Evolutionary conservation across 2,113 vertebrate genomes (phyloP).

Genomic region (Pogona vitticeps): DNA sequence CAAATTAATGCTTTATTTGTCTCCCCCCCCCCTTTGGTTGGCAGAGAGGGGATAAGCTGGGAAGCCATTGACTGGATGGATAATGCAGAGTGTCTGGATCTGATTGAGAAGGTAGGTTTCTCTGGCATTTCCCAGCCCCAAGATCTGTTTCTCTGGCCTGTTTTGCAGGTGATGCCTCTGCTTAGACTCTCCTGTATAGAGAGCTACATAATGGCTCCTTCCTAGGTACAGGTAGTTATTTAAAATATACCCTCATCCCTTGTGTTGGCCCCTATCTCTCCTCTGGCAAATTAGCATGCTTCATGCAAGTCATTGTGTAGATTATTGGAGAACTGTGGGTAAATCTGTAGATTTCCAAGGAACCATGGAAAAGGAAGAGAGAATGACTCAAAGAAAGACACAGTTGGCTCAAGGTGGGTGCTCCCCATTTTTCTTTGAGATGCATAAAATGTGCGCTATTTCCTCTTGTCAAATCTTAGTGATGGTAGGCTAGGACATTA

Average conservation of each 20-base stretch:
- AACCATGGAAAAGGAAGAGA: too few species aligned
- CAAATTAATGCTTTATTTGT: neutral
- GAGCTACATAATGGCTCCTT: neutral
- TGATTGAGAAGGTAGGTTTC: slow-evolving; percentile 87
- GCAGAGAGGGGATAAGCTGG: slow-evolving; percentile 91
- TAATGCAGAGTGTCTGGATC: slow-evolving; percentile 92
- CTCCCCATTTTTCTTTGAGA: too few species aligned
- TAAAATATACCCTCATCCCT: neutral
- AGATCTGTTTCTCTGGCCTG: neutral
- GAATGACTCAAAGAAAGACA: too few species aligned
- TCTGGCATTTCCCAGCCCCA: neutral
- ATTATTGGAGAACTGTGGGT: too few species aligned
- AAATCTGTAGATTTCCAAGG: too few species aligned
- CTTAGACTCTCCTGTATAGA: neutral
- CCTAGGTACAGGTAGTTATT: neutral
- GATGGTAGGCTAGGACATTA: neutral
- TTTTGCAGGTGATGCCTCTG: neutral
- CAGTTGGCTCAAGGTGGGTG: too few species aligned
- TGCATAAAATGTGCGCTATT: too few species aligned
- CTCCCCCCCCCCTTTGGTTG: slow-evolving; percentile 46
- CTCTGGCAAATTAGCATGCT: neutral
- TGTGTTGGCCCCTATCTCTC: too few species aligned
- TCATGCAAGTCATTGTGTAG: too few species aligned
- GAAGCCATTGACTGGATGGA: slow-evolving; percentile 97
- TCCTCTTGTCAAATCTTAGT: too few species aligned